phyloP scores from a whole-genome alignment of 2,113 vertebrate species.

The Carassius carassius region DNA sequence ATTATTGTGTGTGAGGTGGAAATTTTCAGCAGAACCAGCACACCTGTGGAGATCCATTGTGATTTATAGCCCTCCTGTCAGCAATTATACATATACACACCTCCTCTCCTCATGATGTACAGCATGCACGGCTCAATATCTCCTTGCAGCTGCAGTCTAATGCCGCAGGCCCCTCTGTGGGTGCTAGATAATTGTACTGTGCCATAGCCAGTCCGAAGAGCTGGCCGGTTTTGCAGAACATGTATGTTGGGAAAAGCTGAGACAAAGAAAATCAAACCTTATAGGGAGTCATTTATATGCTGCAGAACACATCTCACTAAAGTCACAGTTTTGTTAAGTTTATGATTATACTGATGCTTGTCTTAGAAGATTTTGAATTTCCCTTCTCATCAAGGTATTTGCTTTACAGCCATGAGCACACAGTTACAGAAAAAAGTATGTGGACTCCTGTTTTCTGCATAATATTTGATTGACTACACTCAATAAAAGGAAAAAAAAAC shows the following conservation, averaged over 20 bases:
- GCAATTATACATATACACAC: background rate
- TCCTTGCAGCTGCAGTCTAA: slow-evolving; percentile 10
- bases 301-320: background rate
- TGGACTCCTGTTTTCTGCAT: background rate
- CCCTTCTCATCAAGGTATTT: background rate
- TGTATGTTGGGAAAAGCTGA: background rate
- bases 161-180: slow-evolving; percentile 26
- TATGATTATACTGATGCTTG: background rate
- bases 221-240: background rate
- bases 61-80: slow-evolving; percentile 32
- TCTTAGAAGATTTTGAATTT: background rate
- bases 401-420: background rate
- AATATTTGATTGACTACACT: background rate
- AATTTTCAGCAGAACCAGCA: background rate
- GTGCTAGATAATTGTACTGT: slow-evolving; percentile 30
- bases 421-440: background rate
- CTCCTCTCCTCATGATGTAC: slow-evolving; percentile 9
- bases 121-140: background rate
- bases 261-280: slow-evolving; percentile 11
- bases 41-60: slow-evolving; percentile 29
- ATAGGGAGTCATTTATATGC: background rate
- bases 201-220: background rate
- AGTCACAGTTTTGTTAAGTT: background rate
- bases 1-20: slow-evolving; percentile 15
- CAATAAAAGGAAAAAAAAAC: background rate